Percentiles rank a stretch among this genome's conserved stretches.
These are phyloP conservation scores for Sylvia borin DNA, from an alignment of 2,797 vertebrate species.

Conservation along the genomic window DNA sequence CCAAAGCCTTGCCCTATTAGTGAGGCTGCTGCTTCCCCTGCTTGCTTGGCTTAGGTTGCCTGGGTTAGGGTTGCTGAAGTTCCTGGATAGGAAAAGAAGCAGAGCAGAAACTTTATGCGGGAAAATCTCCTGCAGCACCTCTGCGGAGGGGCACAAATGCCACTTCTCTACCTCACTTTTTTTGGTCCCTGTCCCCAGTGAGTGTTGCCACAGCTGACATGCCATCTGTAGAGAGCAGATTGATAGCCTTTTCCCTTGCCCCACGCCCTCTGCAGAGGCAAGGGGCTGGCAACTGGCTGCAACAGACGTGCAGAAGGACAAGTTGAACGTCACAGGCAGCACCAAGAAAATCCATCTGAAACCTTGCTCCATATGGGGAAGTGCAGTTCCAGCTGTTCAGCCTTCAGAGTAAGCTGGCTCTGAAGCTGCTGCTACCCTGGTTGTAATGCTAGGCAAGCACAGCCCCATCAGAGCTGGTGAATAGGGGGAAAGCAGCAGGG, in stretches of 20 bases:
- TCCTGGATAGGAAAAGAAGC: background rate
- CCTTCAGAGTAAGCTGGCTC: background rate
- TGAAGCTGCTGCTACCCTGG: constrained; percentile 1
- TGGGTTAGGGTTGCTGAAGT: background rate
- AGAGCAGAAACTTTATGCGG: background rate
- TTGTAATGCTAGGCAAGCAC: background rate
- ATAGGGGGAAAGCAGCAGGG: background rate
- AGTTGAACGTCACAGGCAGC: constrained; percentile 27
- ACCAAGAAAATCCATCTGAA: constrained; percentile 27
- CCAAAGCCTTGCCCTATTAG: background rate
- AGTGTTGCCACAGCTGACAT: background rate
- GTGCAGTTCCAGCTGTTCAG: constrained; percentile 39
- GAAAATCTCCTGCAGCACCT: background rate
- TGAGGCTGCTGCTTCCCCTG: background rate
- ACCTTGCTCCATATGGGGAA: constrained; percentile 28
- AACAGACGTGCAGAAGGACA: background rate
- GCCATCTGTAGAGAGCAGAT: constrained; percentile 27
- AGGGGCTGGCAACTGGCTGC: background rate
- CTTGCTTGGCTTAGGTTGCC: background rate
- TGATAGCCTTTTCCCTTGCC: background rate
- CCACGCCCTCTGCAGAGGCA: background rate
- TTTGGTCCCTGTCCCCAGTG: background rate
- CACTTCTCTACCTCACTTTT: background rate
- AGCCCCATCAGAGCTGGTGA: constrained; percentile 15
- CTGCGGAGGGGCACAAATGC: background rate